Percentiles rank a stretch among this genome's conserved stretches.
phyloP scores from a whole-genome alignment of 2,113 vertebrate genomes.

The Parotia lawesii region DNA sequence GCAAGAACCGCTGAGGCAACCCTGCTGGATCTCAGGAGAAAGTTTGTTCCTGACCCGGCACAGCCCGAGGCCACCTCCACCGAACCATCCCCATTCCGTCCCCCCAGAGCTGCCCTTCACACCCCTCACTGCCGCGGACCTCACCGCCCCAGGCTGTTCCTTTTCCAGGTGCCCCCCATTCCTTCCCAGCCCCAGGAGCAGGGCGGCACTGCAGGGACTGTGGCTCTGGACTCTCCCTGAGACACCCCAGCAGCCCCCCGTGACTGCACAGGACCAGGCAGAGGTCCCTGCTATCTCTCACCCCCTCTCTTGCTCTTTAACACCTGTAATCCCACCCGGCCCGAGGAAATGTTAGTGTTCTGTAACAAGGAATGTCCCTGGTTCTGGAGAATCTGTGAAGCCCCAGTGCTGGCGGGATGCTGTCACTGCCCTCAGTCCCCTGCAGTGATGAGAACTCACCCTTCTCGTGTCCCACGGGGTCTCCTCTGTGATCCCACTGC shows the following conservation, averaged over 20 bases:
- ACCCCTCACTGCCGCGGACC: rapidly evolving
- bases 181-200: not conserved
- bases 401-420: rapidly evolving
- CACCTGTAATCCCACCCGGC: not conserved
- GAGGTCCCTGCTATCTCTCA: not conserved
- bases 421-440: not conserved
- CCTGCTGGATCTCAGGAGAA: not conserved
- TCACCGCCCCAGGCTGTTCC: not conserved
- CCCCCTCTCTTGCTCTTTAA: not conserved
- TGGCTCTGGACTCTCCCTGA: not conserved
- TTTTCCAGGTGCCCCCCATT: not conserved
- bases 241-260: not conserved
- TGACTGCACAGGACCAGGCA: not conserved
- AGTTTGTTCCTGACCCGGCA: not conserved
- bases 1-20: not conserved
- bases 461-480: rapidly evolving
- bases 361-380: not conserved
- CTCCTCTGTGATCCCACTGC: not conserved
- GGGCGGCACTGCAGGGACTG: not conserved
- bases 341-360: rapidly evolving
- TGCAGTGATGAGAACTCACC: not conserved
- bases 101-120: not conserved
- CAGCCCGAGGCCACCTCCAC: not conserved
- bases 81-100: rapidly evolving
- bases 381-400: not conserved